Conservation (phyloP, 2,797 vertebrate species). For the Sarcophilus harrisii region DNA sequence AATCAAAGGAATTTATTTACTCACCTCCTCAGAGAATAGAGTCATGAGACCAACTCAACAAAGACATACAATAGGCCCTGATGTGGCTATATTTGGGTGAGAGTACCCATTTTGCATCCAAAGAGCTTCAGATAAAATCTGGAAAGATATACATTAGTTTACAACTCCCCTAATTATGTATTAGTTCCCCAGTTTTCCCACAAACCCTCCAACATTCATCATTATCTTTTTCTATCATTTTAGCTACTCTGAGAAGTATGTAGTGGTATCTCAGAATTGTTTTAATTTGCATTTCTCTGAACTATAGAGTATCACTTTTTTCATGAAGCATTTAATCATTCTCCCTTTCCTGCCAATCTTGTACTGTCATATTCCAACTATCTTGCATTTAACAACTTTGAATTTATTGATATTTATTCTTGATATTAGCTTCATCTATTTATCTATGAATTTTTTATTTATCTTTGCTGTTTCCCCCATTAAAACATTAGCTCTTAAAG, state of each 20-base stretch:
- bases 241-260: too few species aligned
- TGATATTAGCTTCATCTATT: not conserved
- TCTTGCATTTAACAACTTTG: not conserved
- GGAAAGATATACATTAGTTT: not conserved
- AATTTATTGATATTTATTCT: not conserved
- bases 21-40: not conserved
- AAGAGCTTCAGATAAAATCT: not conserved
- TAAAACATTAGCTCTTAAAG: not conserved
- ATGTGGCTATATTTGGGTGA: slow-evolving; percentile 1
- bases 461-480: not conserved
- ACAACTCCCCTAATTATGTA: too few species aligned
- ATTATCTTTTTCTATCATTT: too few species aligned
- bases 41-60: not conserved
- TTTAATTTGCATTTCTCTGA: too few species aligned
- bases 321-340: not conserved
- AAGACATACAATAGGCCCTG: not conserved
- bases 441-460: not conserved
- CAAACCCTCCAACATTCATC: too few species aligned
- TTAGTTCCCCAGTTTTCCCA: too few species aligned
- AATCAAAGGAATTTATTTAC: not conserved
- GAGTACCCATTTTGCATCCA: slow-evolving; percentile 15
- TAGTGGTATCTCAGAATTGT: too few species aligned
- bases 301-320: not conserved
- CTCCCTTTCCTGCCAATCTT: not conserved
- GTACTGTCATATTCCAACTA: not conserved